Conservation (phyloP, 2,797 vertebrate species). For the Acrossocheilus wenchowensis region DNA sequence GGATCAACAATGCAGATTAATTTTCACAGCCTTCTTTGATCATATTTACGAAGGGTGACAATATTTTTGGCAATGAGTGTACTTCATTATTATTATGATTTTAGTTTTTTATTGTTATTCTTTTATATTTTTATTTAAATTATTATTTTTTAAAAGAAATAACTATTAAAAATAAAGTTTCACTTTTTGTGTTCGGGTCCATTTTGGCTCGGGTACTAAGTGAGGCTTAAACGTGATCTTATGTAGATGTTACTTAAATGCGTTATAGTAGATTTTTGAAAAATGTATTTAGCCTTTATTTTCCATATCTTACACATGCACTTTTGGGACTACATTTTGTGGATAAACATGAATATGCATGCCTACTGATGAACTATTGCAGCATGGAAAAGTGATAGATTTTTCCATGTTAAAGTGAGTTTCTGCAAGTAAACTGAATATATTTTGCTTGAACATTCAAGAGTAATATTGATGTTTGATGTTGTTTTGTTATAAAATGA, state of each 20-base stretch:
- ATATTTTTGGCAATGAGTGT: no score
- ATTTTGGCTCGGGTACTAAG: background rate
- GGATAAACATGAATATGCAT: background rate
- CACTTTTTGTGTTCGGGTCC: background rate
- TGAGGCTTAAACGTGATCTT: background rate
- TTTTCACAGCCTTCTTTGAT: no score
- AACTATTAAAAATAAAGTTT: no score
- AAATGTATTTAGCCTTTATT: background rate
- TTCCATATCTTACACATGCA: background rate
- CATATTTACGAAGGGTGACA: no score
- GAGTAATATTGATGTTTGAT: no score
- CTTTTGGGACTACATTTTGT: background rate
- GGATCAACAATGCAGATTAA: no score
- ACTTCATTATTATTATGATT: no score
- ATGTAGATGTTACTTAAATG: background rate
- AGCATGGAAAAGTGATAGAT: background rate
- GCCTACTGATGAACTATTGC: background rate
- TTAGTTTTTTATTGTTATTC: no score
- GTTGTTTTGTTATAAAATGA: no score
- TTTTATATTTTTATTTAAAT: no score
- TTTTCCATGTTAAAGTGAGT: background rate
- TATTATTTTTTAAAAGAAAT: no score
- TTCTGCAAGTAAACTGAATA: background rate
- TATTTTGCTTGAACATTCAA: no score
- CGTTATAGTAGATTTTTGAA: background rate